Conservation (phyloP, 2,113 vertebrate genomes). For the Turdus rufiventris region DNA sequence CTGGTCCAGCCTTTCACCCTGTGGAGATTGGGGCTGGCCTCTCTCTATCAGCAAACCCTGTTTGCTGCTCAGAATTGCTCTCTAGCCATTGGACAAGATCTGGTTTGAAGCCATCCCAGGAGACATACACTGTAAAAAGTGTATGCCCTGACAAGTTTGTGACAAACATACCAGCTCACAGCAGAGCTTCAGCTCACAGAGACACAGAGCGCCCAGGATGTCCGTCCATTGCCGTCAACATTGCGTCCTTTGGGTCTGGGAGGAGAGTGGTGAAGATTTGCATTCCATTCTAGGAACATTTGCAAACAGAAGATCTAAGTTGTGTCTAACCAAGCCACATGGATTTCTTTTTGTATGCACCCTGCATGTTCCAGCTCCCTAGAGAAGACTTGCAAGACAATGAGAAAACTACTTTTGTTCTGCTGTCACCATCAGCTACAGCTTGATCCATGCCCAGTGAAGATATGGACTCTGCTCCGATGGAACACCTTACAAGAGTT, state of each 20-base stretch:
- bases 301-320: background rate
- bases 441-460: background rate
- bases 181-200: background rate
- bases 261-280: constrained; percentile 71
- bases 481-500: background rate
- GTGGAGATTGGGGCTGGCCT: constrained; percentile 25
- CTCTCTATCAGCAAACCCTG: constrained; percentile 56
- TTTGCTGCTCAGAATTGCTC: constrained; percentile 46
- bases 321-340: background rate
- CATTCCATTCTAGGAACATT: constrained; percentile 57
- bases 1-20: background rate
- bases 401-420: background rate
- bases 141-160: background rate
- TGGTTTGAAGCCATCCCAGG: constrained; percentile 8
- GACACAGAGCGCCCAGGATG: background rate
- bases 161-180: background rate
- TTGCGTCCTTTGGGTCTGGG: constrained; percentile 55
- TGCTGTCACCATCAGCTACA: background rate
- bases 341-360: background rate
- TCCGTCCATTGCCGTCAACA: constrained; percentile 59
- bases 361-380: background rate
- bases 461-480: background rate
- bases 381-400: background rate
- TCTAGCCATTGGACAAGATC: background rate
- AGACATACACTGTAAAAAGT: background rate